These are phyloP conservation scores for Drosophila arawakana DNA, from an alignment of 1,140 invertebrate species.

Conservation along the genomic window DNA sequence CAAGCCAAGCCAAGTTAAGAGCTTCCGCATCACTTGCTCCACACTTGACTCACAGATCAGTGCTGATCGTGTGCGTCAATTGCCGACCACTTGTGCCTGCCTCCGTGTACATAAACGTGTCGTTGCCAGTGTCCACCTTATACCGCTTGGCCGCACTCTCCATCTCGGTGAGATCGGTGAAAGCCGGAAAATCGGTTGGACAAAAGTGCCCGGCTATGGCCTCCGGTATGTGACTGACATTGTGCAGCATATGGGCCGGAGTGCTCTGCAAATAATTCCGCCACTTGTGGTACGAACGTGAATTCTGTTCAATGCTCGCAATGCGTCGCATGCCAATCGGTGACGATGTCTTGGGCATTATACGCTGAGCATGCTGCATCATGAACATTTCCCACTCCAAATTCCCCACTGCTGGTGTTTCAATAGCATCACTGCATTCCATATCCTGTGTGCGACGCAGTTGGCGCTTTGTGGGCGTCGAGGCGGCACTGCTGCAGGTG, in stretches of 20 bases:
- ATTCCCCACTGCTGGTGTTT: slow-evolving; percentile 39
- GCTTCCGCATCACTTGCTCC: slow-evolving; percentile 6
- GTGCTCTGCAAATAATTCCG: slow-evolving; percentile 71
- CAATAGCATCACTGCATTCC: not conserved
- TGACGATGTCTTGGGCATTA: slow-evolving; percentile 81
- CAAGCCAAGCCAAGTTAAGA: slow-evolving; percentile 52
- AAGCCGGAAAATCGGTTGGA: slow-evolving; percentile 70
- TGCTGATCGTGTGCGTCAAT: slow-evolving; percentile 66
- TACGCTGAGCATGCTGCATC: slow-evolving; percentile 66
- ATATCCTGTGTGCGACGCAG: slow-evolving; percentile 66
- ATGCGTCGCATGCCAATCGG: slow-evolving; percentile 55
- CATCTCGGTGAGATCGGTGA: slow-evolving; percentile 71
- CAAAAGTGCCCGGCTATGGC: slow-evolving; percentile 79
- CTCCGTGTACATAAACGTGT: not conserved
- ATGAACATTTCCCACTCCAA: slow-evolving; percentile 82
- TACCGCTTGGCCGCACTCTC: slow-evolving; percentile 77
- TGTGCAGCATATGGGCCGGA: slow-evolving; percentile 71
- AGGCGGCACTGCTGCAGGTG: slow-evolving; percentile 68
- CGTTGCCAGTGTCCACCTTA: slow-evolving; percentile 50
- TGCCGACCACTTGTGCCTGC: slow-evolving; percentile 11
- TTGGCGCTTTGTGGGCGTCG: slow-evolving; percentile 50
- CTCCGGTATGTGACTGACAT: slow-evolving; percentile 77
- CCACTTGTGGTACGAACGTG: slow-evolving; percentile 74
- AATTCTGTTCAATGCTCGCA: slow-evolving; percentile 5
- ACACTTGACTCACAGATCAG: slow-evolving; percentile 49